Conservation (phyloP, 1,140 invertebrate genomes). For the Aethina tumida region DNA sequence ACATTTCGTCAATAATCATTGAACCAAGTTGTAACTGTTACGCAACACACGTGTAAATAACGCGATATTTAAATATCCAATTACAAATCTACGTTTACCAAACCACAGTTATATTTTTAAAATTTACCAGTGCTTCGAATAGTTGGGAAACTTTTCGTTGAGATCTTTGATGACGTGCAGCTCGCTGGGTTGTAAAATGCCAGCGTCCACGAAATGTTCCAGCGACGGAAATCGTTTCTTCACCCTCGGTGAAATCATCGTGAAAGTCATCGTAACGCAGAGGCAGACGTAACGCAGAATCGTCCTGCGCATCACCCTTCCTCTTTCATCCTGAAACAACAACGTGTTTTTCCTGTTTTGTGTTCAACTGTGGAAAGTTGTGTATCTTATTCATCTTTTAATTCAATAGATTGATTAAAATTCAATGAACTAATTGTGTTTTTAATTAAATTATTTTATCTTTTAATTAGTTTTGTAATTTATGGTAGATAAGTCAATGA, state of each 20-base stretch:
- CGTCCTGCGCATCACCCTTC: constrained; percentile 62
- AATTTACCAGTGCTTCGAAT: constrained; percentile 64
- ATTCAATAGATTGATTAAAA: no score
- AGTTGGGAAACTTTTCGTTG: constrained; percentile 57
- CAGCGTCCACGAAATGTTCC: constrained; percentile 66
- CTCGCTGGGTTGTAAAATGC: constrained; percentile 64
- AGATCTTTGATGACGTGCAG: constrained; percentile 54
- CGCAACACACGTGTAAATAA: no score
- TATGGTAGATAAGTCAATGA: background rate
- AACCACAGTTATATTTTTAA: constrained; percentile 5
- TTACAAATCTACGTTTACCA: constrained; percentile 1
- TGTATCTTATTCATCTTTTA: no score
- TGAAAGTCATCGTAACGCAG: constrained; percentile 55
- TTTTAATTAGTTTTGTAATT: no score
- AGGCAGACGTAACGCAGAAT: constrained; percentile 62
- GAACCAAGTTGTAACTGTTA: no score
- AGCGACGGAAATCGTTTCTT: constrained; percentile 73
- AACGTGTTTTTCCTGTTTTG: background rate
- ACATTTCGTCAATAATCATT: no score
- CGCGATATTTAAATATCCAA: background rate
- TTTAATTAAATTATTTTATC: no score
- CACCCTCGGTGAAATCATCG: constrained; percentile 61
- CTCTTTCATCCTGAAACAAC: constrained; percentile 53
- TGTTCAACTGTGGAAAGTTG: background rate
- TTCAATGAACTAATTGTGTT: no score